phyloP scores from a whole-genome alignment of 2,113 vertebrate species.

The Mustela lutreola region DNA sequence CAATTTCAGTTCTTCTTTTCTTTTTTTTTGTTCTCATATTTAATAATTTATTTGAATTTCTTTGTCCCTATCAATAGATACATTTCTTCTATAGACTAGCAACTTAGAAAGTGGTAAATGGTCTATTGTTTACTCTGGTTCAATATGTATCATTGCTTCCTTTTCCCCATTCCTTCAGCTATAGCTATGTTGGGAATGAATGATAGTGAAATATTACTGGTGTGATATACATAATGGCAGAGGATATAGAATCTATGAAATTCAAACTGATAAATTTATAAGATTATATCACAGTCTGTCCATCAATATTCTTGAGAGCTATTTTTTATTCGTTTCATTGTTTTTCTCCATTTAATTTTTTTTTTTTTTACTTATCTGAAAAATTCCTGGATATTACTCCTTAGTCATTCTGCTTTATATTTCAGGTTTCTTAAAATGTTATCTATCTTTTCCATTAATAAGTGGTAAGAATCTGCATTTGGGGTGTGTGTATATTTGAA shows the following conservation, averaged over 20 bases:
- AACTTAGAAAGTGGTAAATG: conserved; percentile 16
- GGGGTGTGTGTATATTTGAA: accelerated
- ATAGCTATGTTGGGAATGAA: background rate
- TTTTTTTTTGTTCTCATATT: background rate
- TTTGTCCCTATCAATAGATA: background rate
- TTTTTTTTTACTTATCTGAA: background rate
- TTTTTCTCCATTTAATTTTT: background rate
- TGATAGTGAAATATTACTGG: background rate
- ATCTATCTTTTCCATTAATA: background rate
- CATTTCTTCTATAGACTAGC: background rate
- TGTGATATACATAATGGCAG: background rate
- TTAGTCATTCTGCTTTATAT: background rate
- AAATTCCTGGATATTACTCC: background rate
- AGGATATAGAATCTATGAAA: background rate
- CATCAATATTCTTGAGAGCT: background rate
- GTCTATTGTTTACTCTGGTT: background rate
- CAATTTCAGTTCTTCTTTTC: conserved; percentile 10
- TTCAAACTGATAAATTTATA: background rate
- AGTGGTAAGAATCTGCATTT: background rate
- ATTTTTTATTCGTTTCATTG: background rate
- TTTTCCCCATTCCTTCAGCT: background rate
- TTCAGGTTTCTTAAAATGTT: background rate
- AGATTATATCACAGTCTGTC: background rate
- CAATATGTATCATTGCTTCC: background rate
- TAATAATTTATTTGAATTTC: conserved; percentile 56